A percentile compares a stretch with the other conserved stretches of the same genome.
Conservation (phyloP, 2,888 invertebrate genomes). For the Hirtodrosophila alboralis region DNA sequence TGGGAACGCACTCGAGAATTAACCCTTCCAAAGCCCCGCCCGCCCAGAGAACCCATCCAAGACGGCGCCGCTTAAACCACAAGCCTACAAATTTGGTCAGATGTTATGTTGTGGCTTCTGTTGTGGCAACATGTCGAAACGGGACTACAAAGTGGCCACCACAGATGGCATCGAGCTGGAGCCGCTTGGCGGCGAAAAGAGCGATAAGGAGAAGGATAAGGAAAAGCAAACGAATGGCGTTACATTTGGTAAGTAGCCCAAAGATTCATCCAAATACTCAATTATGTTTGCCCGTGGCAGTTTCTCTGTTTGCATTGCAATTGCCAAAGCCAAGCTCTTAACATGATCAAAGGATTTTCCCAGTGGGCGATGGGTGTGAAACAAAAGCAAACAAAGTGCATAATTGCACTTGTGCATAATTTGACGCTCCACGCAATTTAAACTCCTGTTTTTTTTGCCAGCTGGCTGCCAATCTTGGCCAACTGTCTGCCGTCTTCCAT, state of each 20-base stretch:
- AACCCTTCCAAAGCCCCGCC: conserved; percentile 11
- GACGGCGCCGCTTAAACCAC: conserved; percentile 71
- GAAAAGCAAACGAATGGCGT: conserved; percentile 83
- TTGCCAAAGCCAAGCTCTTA: conserved; percentile 36
- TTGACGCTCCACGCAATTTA: conserved; percentile 54
- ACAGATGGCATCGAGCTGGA: conserved; percentile 84
- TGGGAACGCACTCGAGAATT: conserved; percentile 8
- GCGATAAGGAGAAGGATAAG: conserved; percentile 81
- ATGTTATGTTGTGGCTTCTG: conserved; percentile 84
- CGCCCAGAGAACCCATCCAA: conserved; percentile 40
- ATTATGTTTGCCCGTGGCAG: too few species aligned
- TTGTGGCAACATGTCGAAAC: conserved; percentile 84
- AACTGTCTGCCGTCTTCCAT: conserved; percentile 1
- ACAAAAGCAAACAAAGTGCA: conserved; percentile 63
- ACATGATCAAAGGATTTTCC: conserved; percentile 59
- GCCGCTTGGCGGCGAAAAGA: conserved; percentile 83
- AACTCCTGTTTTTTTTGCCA: background rate
- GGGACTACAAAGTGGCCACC: conserved; percentile 84
- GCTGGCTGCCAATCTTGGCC: conserved; percentile 30
- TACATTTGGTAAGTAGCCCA: conserved; percentile 81
- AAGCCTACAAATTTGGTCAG: conserved; percentile 79
- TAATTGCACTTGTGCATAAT: conserved; percentile 81
- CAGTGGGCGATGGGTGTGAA: background rate
- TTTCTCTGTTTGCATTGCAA: conserved; percentile 17
- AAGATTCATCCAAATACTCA: background rate